Base-by-base conservation (phyloP, 92 coral and sea anemone species). In the Parazoanthus atlanticus region DNA sequence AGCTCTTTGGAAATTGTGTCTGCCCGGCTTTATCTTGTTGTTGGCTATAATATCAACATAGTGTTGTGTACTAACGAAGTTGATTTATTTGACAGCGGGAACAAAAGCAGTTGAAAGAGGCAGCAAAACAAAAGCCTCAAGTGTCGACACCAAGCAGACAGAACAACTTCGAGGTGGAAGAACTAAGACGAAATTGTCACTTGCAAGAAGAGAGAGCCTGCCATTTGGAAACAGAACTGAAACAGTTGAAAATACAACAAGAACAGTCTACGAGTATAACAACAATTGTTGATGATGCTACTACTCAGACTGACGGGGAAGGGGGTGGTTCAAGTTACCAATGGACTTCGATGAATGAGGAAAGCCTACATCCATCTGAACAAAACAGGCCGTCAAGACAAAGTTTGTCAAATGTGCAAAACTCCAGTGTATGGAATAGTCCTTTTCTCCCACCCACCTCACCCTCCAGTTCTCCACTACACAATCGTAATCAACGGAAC, bases 61-160 rank as follows among this genome's bases (percentile, higher is more conserved):
- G 26, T 21, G 69, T 25, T 30, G 26, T 28, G 28, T 46, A 75
- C 16, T 56, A 25, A 30, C 46, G 67, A 31, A 16, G 31, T n/a
- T 41, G n/a, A 12, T 64, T 12, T 54, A 30, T 26, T 88, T 19
- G 40, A 76, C 88, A 97, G 99, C 92, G 96, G 43, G 99, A 97
- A 66, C 98, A 95, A 80, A 91, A 95, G 82, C 95, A 94, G n/a
- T 90, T 95, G 52, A 94, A 95, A 88, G 92, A 92, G 61, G 92
- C 93, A 3, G 81, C 92, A 23, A 91, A 82, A 25, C 94, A 90
- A 86, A 93, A 90, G 66, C 88, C 61, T 61, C 29, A 94, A 25
- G 78, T 52, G 19, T 32, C 79, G 66, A 70, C 92, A 54, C 87
- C 93, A 32, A 69, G 95, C 87, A 43, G 90, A 19, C 94, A 94